phyloP scores from a whole-genome alignment of 2,113 vertebrate species.

The Barnardius zonarius region DNA sequence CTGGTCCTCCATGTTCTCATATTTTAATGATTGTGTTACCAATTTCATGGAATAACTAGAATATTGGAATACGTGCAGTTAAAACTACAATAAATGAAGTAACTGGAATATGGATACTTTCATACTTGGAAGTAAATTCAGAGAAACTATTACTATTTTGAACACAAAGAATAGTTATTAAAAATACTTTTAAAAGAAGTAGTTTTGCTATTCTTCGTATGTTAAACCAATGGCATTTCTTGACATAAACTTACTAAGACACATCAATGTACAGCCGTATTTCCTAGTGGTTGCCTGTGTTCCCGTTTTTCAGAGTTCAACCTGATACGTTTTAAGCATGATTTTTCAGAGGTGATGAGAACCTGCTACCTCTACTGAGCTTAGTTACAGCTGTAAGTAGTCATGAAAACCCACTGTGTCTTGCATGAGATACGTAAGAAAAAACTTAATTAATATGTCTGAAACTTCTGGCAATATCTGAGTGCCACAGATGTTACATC shows the following conservation, averaged over 20 bases:
- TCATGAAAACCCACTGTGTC: not conserved
- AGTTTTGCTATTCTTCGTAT: accelerated
- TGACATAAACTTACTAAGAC: not conserved
- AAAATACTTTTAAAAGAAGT: not conserved
- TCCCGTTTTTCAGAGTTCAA: not conserved
- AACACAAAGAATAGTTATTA: not conserved
- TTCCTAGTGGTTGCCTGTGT: not conserved
- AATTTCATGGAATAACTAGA: not conserved
- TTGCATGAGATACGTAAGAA: not conserved
- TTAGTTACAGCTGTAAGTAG: not conserved
- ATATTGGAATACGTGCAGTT: not conserved
- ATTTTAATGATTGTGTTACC: not conserved
- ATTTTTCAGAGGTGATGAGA: not conserved
- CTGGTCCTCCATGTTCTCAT: not conserved
- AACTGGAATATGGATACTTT: not conserved
- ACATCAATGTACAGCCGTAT: not conserved
- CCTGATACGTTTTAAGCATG: not conserved
- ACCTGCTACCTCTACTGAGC: not conserved
- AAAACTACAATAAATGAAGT: not conserved
- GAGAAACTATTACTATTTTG: not conserved
- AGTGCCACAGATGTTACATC: not conserved
- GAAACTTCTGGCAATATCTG: not conserved
- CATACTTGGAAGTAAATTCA: not conserved
- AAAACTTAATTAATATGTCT: not conserved
- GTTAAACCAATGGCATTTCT: not conserved